These are phyloP conservation scores for Drosophila eugracilis DNA, from an alignment of 1,140 invertebrate species.

Conservation along the genomic window DNA sequence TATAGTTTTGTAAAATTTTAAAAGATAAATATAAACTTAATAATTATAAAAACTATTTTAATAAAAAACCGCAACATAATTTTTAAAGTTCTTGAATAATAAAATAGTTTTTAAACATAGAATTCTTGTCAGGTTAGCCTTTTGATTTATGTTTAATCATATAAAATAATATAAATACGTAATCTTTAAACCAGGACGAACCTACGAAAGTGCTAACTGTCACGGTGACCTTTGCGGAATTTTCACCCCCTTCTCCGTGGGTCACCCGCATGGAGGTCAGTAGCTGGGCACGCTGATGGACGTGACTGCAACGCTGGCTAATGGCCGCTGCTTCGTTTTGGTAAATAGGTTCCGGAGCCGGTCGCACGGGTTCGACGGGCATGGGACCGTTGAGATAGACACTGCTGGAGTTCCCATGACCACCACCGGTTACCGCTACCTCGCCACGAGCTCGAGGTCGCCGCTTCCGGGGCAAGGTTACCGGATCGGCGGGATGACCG, in stretches of 20 bases:
- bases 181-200: conserved; percentile 59
- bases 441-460: conserved; percentile 80
- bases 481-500: conserved; percentile 34
- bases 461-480: conserved; percentile 78
- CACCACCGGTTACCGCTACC: conserved; percentile 72
- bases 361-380: conserved; percentile 19
- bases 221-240: conserved; percentile 45
- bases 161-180: no score
- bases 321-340: conserved; percentile 70
- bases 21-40: no score
- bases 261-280: conserved; percentile 58
- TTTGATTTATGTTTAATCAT: no score
- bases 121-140: no score
- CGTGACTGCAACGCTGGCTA: conserved; percentile 42
- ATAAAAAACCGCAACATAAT: no score
- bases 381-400: conserved; percentile 72
- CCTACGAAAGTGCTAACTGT: conserved; percentile 81
- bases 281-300: conserved; percentile 21
- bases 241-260: conserved; percentile 29
- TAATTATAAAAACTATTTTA: no score
- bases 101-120: neutral
- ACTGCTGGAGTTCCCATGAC: conserved; percentile 57
- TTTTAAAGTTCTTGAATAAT: neutral
- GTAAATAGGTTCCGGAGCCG: conserved; percentile 69
- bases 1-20: no score